Evolutionary conservation across 2,113 vertebrate species (phyloP).

Genomic region (Mesitornis unicolor): DNA sequence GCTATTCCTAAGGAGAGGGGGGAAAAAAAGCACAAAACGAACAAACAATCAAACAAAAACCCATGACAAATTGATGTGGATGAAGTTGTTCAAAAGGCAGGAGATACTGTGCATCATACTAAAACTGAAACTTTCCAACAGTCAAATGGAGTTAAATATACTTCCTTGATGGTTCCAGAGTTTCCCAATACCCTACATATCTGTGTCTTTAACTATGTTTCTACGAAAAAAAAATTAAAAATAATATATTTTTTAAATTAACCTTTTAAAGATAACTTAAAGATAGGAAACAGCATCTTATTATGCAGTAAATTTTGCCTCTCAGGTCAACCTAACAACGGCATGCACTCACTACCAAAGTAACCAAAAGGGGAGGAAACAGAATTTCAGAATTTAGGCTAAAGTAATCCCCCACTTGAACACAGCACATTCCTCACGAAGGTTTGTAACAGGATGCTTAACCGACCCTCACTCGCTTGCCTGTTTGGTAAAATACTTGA

Average conservation of each 20-base stretch:
- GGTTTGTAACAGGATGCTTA: not conserved
- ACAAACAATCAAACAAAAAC: too few species aligned
- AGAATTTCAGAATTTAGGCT: not conserved
- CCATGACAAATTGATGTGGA: too few species aligned
- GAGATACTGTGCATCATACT: not conserved
- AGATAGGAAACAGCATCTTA: not conserved
- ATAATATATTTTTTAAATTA: too few species aligned
- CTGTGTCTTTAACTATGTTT: not conserved
- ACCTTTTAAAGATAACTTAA: not conserved
- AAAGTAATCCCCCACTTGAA: not conserved
- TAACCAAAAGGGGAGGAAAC: not conserved
- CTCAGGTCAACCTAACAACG: not conserved
- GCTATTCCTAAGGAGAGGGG: too few species aligned
- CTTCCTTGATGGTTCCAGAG: not conserved
- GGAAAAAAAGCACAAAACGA: too few species aligned
- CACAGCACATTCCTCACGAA: not conserved
- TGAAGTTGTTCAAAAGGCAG: not conserved
- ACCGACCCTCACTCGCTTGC: not conserved
- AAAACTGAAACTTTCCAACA: not conserved
- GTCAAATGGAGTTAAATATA: not conserved
- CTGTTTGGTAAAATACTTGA: not conserved
- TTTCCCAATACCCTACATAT: not conserved
- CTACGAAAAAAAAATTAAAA: not conserved
- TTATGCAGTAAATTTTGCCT: not conserved
- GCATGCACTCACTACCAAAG: not conserved